Evolutionary conservation across 2,113 vertebrate species (phyloP).

Genomic region (Hylia prasina): DNA sequence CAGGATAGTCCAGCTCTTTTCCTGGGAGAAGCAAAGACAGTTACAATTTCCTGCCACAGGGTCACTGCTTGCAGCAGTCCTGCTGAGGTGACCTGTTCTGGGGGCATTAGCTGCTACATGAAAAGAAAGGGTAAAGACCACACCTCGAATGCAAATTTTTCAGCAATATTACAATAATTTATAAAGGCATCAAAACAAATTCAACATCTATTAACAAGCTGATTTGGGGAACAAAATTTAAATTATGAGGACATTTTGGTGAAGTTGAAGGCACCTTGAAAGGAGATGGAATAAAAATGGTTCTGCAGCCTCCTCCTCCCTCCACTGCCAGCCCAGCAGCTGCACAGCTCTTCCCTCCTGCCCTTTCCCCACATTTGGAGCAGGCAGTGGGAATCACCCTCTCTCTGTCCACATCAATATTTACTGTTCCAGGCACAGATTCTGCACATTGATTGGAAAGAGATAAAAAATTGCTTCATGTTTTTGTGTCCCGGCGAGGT

Average conservation of each 20-base stretch:
- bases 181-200: constrained; percentile 50
- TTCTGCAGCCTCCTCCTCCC: background rate
- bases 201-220: constrained; percentile 20
- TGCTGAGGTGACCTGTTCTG: background rate
- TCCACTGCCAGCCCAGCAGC: background rate
- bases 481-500: background rate
- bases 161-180: constrained; percentile 55
- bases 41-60: background rate
- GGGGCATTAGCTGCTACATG: fast-evolving
- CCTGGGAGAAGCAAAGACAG: background rate
- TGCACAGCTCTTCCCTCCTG: background rate
- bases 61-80: background rate
- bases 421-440: background rate
- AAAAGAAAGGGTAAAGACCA: background rate
- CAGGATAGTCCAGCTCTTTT: background rate
- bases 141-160: background rate
- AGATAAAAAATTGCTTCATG: background rate
- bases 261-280: constrained; percentile 54
- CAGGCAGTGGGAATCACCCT: background rate
- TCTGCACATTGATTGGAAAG: background rate
- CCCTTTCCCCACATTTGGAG: background rate
- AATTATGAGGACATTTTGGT: background rate
- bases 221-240: background rate
- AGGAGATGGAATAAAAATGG: background rate
- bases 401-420: background rate